Conservation (phyloP, 2,113 vertebrate species). For the Gorsachius goisagi region DNA sequence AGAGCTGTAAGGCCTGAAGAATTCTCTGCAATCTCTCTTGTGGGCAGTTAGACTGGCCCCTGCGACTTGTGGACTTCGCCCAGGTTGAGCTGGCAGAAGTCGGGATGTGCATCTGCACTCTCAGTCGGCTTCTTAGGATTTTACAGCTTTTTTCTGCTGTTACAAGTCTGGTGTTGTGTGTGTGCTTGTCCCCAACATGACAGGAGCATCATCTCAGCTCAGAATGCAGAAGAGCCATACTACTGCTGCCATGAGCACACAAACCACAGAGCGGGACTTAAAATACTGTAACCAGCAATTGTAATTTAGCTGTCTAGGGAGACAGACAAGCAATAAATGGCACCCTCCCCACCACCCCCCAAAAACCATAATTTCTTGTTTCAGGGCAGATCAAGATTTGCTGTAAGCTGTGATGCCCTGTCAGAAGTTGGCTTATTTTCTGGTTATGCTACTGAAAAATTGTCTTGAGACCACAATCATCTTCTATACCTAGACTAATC, state of each 20-base stretch:
- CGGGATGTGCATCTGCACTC: not conserved
- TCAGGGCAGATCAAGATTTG: not conserved
- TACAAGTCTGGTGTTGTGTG: not conserved
- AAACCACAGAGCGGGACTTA: not conserved
- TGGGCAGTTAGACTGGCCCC: not conserved
- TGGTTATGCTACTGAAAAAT: not conserved
- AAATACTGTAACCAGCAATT: not conserved
- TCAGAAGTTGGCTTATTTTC: not conserved
- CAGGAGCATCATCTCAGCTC: not conserved
- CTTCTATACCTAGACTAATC: not conserved
- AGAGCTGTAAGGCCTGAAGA: not conserved
- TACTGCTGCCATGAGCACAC: not conserved
- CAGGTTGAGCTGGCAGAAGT: not conserved
- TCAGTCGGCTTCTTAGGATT: not conserved
- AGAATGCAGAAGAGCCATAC: not conserved
- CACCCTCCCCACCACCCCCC: not conserved
- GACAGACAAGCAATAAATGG: not conserved
- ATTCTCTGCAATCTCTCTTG: not conserved
- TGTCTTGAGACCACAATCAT: not conserved
- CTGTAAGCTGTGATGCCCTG: not conserved
- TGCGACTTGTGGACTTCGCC: fast-evolving
- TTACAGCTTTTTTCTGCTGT: not conserved
- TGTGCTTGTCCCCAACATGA: fast-evolving
- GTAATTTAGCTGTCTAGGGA: not conserved
- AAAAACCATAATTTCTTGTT: not conserved